These are phyloP conservation scores for Mystacornis crossleyi DNA, from an alignment of 2,113 vertebrate genomes.

Conservation along the genomic window DNA sequence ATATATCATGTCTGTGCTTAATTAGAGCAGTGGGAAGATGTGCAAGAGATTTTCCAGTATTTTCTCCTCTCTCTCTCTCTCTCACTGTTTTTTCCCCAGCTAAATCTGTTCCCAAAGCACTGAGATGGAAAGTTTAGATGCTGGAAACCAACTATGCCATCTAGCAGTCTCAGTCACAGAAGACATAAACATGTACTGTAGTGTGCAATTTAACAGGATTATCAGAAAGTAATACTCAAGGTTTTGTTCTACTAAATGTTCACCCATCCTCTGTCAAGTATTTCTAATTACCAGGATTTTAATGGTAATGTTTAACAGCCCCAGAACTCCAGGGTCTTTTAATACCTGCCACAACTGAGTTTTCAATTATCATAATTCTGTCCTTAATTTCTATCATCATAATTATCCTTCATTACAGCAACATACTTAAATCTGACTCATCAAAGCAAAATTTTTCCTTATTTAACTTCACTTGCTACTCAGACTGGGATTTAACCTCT, in stretches of 20 bases:
- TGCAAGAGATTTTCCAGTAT: neutral
- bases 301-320: conserved; percentile 59
- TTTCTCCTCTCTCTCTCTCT: neutral
- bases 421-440: conserved; percentile 68
- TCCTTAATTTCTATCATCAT: conserved; percentile 72
- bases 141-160: neutral
- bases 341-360: conserved; percentile 68
- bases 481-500: conserved; percentile 18
- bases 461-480: conserved; percentile 51
- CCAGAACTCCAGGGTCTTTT: conserved; percentile 59
- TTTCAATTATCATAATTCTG: conserved; percentile 73
- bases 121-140: neutral
- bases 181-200: neutral
- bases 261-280: conserved; percentile 21
- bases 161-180: neutral
- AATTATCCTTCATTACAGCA: conserved; percentile 71
- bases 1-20: neutral
- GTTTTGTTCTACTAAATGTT: conserved; percentile 5
- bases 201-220: neutral
- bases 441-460: conserved; percentile 60
- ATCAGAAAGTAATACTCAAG: neutral
- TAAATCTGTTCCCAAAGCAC: neutral
- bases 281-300: conserved; percentile 69
- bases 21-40: neutral
- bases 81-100: fast-evolving